Evolutionary conservation across 2,113 vertebrate species (phyloP).

Genomic region (Upupa epops): DNA sequence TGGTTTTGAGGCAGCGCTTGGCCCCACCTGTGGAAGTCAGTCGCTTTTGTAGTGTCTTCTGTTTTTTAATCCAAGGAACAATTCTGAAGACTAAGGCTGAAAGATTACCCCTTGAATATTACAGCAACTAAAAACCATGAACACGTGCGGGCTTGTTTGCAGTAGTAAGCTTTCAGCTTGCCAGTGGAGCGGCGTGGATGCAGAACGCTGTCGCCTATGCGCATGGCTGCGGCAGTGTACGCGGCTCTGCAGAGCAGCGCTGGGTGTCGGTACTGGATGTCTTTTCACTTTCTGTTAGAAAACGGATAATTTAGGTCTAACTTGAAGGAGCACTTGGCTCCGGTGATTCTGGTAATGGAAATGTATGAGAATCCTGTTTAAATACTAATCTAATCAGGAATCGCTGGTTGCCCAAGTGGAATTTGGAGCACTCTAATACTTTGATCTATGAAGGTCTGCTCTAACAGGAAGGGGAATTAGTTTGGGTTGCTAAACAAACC

Average conservation of each 20-base stretch:
- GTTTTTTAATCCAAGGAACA: background rate
- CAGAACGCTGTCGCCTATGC: background rate
- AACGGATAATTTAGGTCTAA: slow-evolving; percentile 64
- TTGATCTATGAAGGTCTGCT: slow-evolving; percentile 70
- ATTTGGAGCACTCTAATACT: slow-evolving; percentile 36
- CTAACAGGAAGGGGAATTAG: slow-evolving; percentile 60
- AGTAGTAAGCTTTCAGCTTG: background rate
- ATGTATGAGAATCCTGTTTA: slow-evolving; percentile 72
- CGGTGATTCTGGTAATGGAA: slow-evolving; percentile 69
- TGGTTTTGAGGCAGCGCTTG: background rate
- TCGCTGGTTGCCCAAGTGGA: slow-evolving; percentile 51
- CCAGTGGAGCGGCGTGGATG: slow-evolving; percentile 10
- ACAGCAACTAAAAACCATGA: slow-evolving; percentile 23
- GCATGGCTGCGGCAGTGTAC: slow-evolving; percentile 25
- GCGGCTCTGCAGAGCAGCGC: slow-evolving; percentile 1
- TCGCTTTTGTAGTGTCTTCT: background rate
- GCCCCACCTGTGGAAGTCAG: background rate
- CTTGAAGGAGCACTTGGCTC: slow-evolving; percentile 69
- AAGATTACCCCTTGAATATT: slow-evolving; percentile 20
- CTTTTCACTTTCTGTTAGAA: slow-evolving; percentile 64
- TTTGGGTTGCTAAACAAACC: slow-evolving; percentile 47
- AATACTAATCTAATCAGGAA: slow-evolving; percentile 73
- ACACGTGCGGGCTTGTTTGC: background rate
- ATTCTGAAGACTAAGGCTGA: background rate
- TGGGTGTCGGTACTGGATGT: slow-evolving; percentile 50